Conservation (phyloP, 2,113 vertebrate genomes). For the Glareola pratincola region DNA sequence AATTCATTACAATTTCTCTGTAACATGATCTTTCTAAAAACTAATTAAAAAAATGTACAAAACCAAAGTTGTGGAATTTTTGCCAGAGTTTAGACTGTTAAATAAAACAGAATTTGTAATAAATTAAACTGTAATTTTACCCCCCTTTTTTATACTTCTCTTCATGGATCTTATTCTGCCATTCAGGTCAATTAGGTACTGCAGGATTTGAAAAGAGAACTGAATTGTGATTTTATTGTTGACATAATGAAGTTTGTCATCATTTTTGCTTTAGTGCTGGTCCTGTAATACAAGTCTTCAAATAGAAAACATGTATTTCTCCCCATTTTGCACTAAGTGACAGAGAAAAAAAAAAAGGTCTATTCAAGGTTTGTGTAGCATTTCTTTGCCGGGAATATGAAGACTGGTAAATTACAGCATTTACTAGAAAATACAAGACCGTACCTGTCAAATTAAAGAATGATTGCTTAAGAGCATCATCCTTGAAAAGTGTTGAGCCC, state of each 20-base stretch:
- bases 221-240: constrained; percentile 1
- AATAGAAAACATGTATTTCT: not conserved
- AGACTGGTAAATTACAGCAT: not conserved
- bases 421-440: not conserved
- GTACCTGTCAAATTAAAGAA: not conserved
- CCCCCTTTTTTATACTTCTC: not conserved
- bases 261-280: not conserved
- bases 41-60: not conserved
- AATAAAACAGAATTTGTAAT: not conserved
- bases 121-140: not conserved
- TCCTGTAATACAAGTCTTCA: not conserved
- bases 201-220: not conserved
- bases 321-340: not conserved
- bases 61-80: not conserved
- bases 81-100: not conserved
- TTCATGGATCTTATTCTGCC: not conserved
- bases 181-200: not conserved
- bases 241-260: not conserved
- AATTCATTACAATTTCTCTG: not conserved
- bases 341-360: not conserved
- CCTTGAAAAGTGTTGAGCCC: not conserved
- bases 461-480: not conserved
- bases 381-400: not conserved
- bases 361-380: not conserved
- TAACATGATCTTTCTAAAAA: not conserved